Base-by-base conservation (phyloP, 2,797 vertebrate species). In the Myiothlypis chrysogaster region DNA sequence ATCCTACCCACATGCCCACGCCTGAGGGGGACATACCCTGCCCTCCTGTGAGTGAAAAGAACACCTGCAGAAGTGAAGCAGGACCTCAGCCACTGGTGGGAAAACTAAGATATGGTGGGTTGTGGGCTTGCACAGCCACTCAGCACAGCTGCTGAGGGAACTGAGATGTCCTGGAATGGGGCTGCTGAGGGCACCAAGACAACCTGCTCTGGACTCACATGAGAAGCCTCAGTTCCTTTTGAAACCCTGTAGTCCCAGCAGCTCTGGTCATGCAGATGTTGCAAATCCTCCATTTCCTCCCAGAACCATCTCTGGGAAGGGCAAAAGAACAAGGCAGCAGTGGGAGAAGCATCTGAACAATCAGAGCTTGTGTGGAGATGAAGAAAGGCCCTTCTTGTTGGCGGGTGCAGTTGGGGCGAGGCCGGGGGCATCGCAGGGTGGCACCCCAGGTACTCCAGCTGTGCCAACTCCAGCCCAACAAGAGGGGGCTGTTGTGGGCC, bases 301-400 rank as follows among this genome's bases (percentile, higher is more conserved):
- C 41, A 65, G 71, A 63, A 77, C 56, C 0, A 3, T 66, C 69
- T 66, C 89, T 81, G 93, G 82, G 83, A 85, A 91, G 55, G 83
- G 89, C 83, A 90, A 83, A 76, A 92, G 87, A 85, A 78, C 83
- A 93, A 92, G 83, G 83, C 83, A 3, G 69, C 25, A 50, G 80
- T 61, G 75, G 70, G 71, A 77, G 63, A 93, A 94, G 57, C 10
- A 1, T 60, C 56, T 0, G 12, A 93, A 97, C 97, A 97, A 97
- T 96, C 9, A 12, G 72, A 57, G 94, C 85, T 91, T 97, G 94
- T 97, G 91, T 47, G 3, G 61, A 78, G 88, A 41, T 1, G 25
- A 86, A 96, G 95, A 97, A 97, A 95, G 97, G 95, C 95, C 73
- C 93, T 97, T 97, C 94, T 92, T 96, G 86, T 90, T 28, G 30